A percentile compares a stretch with the other conserved stretches of the same genome.
These are phyloP conservation scores for Ornithoptera priamus DNA, from an alignment of 2,888 invertebrate genomes.

Conservation along the genomic window DNA sequence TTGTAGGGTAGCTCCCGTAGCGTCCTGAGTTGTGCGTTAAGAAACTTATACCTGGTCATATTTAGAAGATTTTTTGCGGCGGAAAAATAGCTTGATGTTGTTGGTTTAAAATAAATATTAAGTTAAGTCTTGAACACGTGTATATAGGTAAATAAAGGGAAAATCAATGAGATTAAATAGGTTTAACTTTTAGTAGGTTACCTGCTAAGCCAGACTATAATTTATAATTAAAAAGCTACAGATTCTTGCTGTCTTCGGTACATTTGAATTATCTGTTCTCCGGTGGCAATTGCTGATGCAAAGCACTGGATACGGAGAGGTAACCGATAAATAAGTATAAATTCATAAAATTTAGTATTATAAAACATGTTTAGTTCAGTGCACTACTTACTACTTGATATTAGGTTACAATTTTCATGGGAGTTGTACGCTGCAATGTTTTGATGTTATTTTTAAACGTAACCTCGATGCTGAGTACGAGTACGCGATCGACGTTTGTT, in stretches of 20 bases:
- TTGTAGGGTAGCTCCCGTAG: no score
- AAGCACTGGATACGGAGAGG: no score
- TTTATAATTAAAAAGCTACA: neutral
- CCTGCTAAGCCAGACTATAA: neutral
- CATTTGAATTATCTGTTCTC: neutral
- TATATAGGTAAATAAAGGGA: no score
- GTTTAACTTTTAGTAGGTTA: no score
- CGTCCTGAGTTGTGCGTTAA: no score
- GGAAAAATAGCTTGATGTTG: no score
- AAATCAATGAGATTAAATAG: no score
- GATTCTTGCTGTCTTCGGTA: neutral
- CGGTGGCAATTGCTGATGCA: neutral
- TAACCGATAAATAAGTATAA: no score
- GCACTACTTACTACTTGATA: neutral
- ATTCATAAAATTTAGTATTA: neutral
- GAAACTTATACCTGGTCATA: no score
- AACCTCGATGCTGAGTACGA: neutral
- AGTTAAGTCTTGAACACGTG: no score
- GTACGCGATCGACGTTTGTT: neutral
- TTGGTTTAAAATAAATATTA: no score
- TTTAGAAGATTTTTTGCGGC: no score
- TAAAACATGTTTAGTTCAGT: neutral
- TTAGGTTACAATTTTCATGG: neutral
- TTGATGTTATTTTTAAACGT: conserved; percentile 1
- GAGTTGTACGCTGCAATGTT: neutral